Conservation (phyloP, 1,140 invertebrate species). For the Zelostemma sp. region DNA sequence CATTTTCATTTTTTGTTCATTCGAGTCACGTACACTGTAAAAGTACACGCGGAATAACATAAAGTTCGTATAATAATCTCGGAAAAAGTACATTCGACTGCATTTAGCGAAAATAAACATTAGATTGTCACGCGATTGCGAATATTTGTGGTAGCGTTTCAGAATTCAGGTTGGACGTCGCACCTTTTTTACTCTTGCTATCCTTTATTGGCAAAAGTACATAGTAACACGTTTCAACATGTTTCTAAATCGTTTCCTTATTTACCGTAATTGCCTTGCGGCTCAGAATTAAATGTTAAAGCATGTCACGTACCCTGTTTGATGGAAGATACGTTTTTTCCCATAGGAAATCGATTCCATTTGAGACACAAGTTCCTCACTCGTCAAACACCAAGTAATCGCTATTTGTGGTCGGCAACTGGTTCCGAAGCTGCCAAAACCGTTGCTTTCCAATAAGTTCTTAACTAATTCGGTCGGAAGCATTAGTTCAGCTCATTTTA, state of each 20-base stretch:
- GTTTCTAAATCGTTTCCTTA: not conserved
- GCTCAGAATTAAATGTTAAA: slow-evolving; percentile 20
- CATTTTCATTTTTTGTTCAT: too few species aligned
- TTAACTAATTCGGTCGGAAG: slow-evolving; percentile 34
- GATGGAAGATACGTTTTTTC: not conserved
- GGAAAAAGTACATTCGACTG: slow-evolving; percentile 6
- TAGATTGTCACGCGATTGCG: slow-evolving; percentile 12
- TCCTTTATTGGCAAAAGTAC: too few species aligned
- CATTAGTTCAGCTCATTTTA: slow-evolving; percentile 6
- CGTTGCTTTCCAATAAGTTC: slow-evolving; percentile 36
- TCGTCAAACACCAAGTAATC: slow-evolving; percentile 37
- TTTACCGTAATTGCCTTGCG: slow-evolving; percentile 19
- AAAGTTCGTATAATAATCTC: slow-evolving; percentile 4
- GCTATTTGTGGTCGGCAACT: slow-evolving; percentile 45
- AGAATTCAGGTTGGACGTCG: not conserved
- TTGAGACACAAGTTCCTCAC: slow-evolving; percentile 41
- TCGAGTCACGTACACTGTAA: too few species aligned
- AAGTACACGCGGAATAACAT: too few species aligned
- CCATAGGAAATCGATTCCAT: slow-evolving; percentile 29
- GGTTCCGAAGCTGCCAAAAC: slow-evolving; percentile 34
- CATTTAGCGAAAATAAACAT: slow-evolving; percentile 10
- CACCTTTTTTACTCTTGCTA: too few species aligned
- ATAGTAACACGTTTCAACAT: not conserved
- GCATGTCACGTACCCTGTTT: not conserved
- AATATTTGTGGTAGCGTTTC: too few species aligned